These are phyloP conservation scores for Formica aserva DNA, from an alignment of 2,888 invertebrate genomes.

Conservation along the genomic window DNA sequence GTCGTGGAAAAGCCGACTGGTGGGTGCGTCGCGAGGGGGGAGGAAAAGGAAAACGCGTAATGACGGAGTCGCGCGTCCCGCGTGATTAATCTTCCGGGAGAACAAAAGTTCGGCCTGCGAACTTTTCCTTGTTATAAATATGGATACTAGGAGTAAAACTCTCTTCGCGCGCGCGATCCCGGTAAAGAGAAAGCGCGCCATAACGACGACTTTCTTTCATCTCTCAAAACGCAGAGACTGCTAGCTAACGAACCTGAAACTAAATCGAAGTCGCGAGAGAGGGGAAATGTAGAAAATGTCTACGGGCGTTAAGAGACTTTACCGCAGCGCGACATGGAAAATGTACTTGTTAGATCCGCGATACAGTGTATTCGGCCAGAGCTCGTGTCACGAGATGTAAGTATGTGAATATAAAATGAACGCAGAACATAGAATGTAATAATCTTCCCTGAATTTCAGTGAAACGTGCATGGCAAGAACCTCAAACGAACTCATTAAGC, in stretches of 20 bases:
- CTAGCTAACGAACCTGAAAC: slow-evolving; percentile 54
- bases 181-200: slow-evolving; percentile 6
- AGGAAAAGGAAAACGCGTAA: slow-evolving; percentile 54
- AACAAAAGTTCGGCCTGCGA: slow-evolving; percentile 55
- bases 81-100: slow-evolving; percentile 55
- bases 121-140: slow-evolving; percentile 62
- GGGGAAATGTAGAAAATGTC: slow-evolving; percentile 30
- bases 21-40: slow-evolving; percentile 2
- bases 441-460: slow-evolving; percentile 34
- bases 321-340: slow-evolving; percentile 36
- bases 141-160: slow-evolving; percentile 48
- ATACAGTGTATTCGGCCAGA: slow-evolving; percentile 17
- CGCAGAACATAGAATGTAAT: slow-evolving; percentile 2
- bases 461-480: slow-evolving; percentile 20
- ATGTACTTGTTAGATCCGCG: slow-evolving; percentile 34
- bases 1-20: not conserved
- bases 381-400: slow-evolving; percentile 22
- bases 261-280: slow-evolving; percentile 10
- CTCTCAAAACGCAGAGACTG: slow-evolving; percentile 19
- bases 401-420: slow-evolving; percentile 39
- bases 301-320: slow-evolving; percentile 47
- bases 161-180: slow-evolving; percentile 34
- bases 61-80: slow-evolving; percentile 49
- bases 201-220: slow-evolving; percentile 44
- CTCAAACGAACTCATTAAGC: slow-evolving; percentile 30